Evolutionary conservation across 2,888 invertebrate species (phyloP).

Genomic region (Drosophila flavopinicola): DNA sequence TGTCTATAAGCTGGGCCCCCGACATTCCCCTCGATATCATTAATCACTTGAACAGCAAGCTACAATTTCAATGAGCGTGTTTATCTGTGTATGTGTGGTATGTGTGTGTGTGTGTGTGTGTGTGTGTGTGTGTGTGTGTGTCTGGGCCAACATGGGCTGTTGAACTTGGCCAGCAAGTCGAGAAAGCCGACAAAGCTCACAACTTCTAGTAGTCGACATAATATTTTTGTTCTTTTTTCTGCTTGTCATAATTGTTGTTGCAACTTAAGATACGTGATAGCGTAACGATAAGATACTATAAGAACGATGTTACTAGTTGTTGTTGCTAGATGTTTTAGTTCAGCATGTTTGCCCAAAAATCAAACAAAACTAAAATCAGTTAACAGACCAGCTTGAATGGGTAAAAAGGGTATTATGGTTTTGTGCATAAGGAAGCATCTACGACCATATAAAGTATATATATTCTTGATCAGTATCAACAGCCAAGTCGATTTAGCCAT

Average conservation of each 20-base stretch:
- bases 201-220: slow-evolving; percentile 30
- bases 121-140: slow-evolving; percentile 8
- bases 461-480: too few relatives aligned
- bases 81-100: not conserved
- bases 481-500: too few relatives aligned
- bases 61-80: slow-evolving; percentile 24
- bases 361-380: not conserved
- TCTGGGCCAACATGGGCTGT: slow-evolving; percentile 22
- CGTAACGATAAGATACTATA: slow-evolving; percentile 35
- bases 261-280: slow-evolving; percentile 20
- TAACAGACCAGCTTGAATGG: not conserved
- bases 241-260: slow-evolving; percentile 26
- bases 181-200: slow-evolving; percentile 25
- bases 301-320: slow-evolving; percentile 1
- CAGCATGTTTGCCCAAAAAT: not conserved
- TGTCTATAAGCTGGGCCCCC: slow-evolving; percentile 3
- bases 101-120: not conserved
- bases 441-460: too few relatives aligned
- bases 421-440: too few relatives aligned
- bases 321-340: slow-evolving; percentile 5
- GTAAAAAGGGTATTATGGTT: too few relatives aligned
- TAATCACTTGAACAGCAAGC: slow-evolving; percentile 27
- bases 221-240: slow-evolving; percentile 3
- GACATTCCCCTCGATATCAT: not conserved
- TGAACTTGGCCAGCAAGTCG: slow-evolving; percentile 44